phyloP scores from a whole-genome alignment of 2,888 invertebrate genomes.

The Apotomis betuletana region DNA sequence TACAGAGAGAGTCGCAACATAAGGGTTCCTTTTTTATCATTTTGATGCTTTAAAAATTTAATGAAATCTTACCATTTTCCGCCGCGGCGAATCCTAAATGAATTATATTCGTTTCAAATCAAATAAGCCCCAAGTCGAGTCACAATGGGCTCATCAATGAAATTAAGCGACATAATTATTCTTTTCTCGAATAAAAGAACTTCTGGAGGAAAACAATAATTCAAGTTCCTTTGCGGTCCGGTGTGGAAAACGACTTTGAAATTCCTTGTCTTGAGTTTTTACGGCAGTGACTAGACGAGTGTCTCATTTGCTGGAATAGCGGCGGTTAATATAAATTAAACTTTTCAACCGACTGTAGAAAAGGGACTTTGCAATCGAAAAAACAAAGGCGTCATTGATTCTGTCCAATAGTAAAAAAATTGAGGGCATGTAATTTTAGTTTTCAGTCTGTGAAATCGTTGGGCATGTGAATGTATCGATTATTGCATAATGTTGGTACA shows the following conservation, averaged over 20 bases:
- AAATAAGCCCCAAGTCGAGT: constrained; percentile 59
- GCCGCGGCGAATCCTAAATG: constrained; percentile 52
- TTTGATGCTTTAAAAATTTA: constrained; percentile 34
- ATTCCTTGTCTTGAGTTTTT: constrained; percentile 17
- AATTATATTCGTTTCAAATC: constrained; percentile 63
- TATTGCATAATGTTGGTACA: no score
- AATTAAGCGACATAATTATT: constrained; percentile 74
- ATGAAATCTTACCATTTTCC: constrained; percentile 49
- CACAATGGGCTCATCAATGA: constrained; percentile 68
- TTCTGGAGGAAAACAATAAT: constrained; percentile 30
- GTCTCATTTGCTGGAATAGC: no score
- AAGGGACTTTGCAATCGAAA: no score
- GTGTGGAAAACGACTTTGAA: constrained; percentile 28
- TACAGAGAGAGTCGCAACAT: no score
- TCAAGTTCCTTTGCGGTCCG: constrained; percentile 33
- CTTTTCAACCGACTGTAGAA: no score
- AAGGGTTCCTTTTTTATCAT: not conserved
- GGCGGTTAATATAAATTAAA: no score
- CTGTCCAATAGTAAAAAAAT: no score
- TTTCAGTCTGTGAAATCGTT: no score
- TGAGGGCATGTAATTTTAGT: no score
- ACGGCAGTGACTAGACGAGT: not conserved
- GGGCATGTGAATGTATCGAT: no score
- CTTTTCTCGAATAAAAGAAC: constrained; percentile 51
- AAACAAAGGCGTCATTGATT: no score